A percentile compares a stretch with the other conserved stretches of the same genome.
Conservation (phyloP, 2,113 vertebrate species). For the Chloroceryle aenea region DNA sequence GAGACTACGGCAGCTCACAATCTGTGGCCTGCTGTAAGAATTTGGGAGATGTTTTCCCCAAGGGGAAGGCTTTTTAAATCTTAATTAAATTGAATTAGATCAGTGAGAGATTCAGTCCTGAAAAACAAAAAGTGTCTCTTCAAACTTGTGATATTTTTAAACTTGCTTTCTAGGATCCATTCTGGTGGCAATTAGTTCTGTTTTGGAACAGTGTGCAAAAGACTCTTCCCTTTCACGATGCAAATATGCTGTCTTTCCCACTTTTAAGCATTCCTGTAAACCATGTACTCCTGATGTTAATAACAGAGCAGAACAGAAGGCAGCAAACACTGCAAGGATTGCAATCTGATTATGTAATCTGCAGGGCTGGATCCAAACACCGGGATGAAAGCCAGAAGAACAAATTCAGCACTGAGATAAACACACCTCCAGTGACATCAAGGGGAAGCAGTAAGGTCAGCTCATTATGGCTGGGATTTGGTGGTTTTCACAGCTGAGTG, state of each 20-base stretch:
- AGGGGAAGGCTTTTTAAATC: background rate
- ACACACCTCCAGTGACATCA: slow-evolving; percentile 31
- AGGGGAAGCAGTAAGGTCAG: background rate
- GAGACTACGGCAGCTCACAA: background rate
- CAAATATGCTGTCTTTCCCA: background rate
- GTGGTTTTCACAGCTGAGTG: background rate
- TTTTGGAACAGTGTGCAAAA: background rate
- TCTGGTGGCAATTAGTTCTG: background rate
- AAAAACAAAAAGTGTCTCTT: background rate
- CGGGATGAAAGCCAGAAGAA: slow-evolving; percentile 23
- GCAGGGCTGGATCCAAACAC: slow-evolving; percentile 4
- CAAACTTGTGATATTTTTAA: background rate
- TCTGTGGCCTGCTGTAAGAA: background rate
- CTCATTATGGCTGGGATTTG: background rate
- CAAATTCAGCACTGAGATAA: slow-evolving; percentile 4
- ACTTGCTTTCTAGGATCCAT: background rate
- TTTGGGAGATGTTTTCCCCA: background rate
- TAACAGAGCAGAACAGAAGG: slow-evolving; percentile 18
- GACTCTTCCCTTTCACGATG: background rate
- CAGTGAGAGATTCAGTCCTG: background rate
- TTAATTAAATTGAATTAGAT: background rate
- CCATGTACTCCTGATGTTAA: background rate
- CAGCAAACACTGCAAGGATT: background rate
- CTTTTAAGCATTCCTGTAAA: background rate
- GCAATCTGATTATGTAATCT: background rate